A percentile compares a stretch with the other conserved stretches of the same genome.
These are phyloP conservation scores for Epinotia bilunana DNA, from an alignment of 2,888 invertebrate species.

Conservation along the genomic window DNA sequence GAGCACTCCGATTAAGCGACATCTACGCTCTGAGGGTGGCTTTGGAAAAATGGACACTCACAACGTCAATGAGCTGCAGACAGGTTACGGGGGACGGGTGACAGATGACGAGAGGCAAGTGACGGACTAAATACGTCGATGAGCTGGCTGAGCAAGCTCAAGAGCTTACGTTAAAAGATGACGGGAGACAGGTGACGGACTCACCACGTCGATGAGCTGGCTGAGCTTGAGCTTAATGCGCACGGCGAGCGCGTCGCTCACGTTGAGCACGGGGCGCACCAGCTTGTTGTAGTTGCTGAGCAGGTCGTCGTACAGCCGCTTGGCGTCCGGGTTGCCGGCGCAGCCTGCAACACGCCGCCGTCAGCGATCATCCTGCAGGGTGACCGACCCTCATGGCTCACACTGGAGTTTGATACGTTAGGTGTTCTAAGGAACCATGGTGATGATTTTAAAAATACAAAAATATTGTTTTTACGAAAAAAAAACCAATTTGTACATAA, in stretches of 20 bases:
- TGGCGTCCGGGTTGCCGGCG: conserved; percentile 97
- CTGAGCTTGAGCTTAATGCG: conserved; percentile 98
- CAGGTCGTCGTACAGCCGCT: conserved; percentile 97
- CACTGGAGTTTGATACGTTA: neutral
- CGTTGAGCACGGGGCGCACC: conserved; percentile 97
- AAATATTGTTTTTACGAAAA: too few species aligned
- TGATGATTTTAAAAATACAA: too few species aligned
- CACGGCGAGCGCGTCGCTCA: conserved; percentile 96
- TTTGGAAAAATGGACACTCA: neutral
- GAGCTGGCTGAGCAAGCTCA: conserved; percentile 87
- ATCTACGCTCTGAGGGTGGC: neutral
- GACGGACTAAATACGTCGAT: too few species aligned
- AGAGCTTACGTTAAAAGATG: neutral
- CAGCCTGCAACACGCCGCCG: conserved; percentile 84
- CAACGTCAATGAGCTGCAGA: neutral
- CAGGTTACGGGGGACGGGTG: neutral
- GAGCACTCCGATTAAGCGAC: neutral
- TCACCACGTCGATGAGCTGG: conserved; percentile 98
- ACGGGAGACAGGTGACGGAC: conserved; percentile 62
- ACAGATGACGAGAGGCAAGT: neutral
- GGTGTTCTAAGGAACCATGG: too few species aligned
- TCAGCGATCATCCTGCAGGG: neutral
- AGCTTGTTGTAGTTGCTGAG: conserved; percentile 98
- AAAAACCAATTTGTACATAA: too few species aligned
- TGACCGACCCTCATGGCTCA: neutral